These are phyloP conservation scores for Balaenoptera acutorostrata DNA, from an alignment of 2,113 vertebrate species.

Conservation along the genomic window DNA sequence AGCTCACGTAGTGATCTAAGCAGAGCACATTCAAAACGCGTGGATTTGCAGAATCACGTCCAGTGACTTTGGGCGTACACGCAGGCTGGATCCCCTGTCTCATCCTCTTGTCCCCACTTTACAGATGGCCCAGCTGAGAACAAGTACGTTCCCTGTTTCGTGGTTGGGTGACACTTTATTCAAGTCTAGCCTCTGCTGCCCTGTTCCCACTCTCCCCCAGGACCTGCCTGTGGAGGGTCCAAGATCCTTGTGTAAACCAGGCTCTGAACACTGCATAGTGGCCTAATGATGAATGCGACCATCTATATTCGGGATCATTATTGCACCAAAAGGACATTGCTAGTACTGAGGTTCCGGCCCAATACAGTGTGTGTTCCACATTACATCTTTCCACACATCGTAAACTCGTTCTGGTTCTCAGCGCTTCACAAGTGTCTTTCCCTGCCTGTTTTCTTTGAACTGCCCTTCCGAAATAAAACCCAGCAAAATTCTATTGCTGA, in stretches of 20 bases:
- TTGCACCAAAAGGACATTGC: background rate
- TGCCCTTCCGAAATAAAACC: background rate
- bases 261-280: background rate
- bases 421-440: background rate
- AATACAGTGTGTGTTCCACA: rapidly evolving
- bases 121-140: background rate
- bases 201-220: rapidly evolving
- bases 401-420: background rate
- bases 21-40: rapidly evolving
- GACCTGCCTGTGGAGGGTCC: background rate
- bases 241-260: background rate
- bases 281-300: background rate
- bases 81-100: background rate
- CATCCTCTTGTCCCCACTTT: background rate
- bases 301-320: rapidly evolving
- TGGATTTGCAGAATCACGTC: background rate
- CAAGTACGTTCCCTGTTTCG: background rate
- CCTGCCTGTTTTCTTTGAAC: background rate
- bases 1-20: rapidly evolving
- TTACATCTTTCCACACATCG: background rate
- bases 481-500: background rate
- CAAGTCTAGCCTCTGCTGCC: too few species aligned
- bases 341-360: background rate
- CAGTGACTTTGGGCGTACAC: background rate
- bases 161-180: rapidly evolving